Conservation (phyloP, 1,140 invertebrate species). For the Drosophila sucinea region DNA sequence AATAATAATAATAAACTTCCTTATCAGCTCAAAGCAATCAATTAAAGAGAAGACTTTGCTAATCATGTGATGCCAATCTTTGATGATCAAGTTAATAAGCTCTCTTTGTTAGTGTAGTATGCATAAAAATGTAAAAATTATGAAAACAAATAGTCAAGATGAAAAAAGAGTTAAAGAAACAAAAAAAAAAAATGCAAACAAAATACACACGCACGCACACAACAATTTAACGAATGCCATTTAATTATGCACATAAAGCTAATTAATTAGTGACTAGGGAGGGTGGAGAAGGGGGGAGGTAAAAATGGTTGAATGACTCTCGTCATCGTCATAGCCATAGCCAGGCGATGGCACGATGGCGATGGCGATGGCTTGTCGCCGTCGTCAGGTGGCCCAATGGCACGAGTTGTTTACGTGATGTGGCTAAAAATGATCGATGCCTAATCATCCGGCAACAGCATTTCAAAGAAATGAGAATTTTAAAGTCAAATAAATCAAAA, state of each 20-base stretch:
- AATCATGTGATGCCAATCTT: background rate
- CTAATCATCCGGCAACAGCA: background rate
- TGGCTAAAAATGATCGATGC: constrained; percentile 13
- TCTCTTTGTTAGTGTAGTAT: background rate
- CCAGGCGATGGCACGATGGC: background rate
- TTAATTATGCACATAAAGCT: constrained; percentile 59
- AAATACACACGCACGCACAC: constrained; percentile 17
- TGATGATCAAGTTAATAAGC: background rate
- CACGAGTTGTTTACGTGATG: constrained; percentile 31
- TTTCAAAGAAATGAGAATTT: constrained; percentile 2
- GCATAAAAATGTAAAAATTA: constrained; percentile 13
- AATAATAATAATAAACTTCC: no score
- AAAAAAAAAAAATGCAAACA: constrained; percentile 33
- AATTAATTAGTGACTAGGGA: constrained; percentile 52
- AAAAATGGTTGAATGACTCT: constrained; percentile 3
- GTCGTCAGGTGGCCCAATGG: constrained; percentile 2
- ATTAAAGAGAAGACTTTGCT: no score
- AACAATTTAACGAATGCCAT: constrained; percentile 31
- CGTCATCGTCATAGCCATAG: constrained; percentile 13
- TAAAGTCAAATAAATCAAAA: constrained; percentile 9
- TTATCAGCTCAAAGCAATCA: no score
- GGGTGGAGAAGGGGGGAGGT: background rate
- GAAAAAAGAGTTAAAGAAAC: background rate
- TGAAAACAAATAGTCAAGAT: constrained; percentile 7
- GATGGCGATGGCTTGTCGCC: constrained; percentile 22